Evolutionary conservation across 2,797 vertebrate species (phyloP).

Genomic region (Eleutherodactylus coqui): DNA sequence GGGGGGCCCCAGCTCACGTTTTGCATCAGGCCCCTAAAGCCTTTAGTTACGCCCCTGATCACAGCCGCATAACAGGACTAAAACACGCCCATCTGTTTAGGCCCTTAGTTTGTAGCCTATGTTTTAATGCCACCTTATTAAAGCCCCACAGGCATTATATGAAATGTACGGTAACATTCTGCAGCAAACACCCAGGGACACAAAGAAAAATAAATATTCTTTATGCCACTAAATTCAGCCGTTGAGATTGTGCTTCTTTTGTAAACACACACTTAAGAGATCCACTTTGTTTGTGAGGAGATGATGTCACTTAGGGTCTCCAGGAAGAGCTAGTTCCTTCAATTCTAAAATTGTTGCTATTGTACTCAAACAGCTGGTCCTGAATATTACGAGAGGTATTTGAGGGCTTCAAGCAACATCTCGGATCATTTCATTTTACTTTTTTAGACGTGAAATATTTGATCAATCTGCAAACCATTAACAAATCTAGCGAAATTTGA

Average conservation of each 20-base stretch:
- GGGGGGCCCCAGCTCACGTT: no score
- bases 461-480: no score
- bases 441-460: no score
- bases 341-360: constrained; percentile 35
- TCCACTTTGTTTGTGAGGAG: constrained; percentile 9
- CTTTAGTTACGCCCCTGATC: no score
- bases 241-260: neutral
- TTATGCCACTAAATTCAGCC: neutral
- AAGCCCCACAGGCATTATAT: neutral
- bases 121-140: neutral
- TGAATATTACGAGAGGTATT: neutral
- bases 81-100: no score
- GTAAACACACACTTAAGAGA: constrained; percentile 21
- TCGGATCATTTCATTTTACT: no score
- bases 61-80: no score
- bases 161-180: neutral
- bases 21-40: no score
- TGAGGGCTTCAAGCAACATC: neutral
- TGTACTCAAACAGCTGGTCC: constrained; percentile 34
- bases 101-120: no score
- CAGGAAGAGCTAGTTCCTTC: constrained; percentile 49
- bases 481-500: no score
- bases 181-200: neutral
- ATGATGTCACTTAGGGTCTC: constrained; percentile 21
- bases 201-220: neutral